Conservation (phyloP, 1,140 invertebrate genomes). For the Drosophila orena region DNA sequence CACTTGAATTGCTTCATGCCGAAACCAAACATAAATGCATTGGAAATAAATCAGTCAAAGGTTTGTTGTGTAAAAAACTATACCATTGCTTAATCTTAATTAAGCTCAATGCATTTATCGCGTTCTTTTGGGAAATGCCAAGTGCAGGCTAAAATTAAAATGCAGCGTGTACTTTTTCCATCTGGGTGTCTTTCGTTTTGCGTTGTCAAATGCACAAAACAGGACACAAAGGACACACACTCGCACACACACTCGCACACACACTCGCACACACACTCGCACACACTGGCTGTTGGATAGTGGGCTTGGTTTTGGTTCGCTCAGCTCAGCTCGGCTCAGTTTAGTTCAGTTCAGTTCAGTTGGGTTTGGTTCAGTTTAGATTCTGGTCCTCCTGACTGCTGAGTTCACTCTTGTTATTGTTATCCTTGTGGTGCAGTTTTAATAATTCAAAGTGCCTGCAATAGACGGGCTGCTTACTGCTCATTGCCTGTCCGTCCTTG, state of each 20-base stretch:
- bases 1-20: background rate
- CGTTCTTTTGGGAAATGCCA: conserved; percentile 2
- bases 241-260: too few relatives aligned
- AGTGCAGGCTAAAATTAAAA: conserved; percentile 12
- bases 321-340: background rate
- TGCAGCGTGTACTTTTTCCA: conserved; percentile 8
- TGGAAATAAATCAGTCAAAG: too few relatives aligned
- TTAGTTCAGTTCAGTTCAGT: background rate
- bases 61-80: too few relatives aligned
- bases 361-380: conserved; percentile 1
- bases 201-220: conserved; percentile 47
- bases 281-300: background rate
- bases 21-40: too few relatives aligned
- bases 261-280: conserved; percentile 31
- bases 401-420: conserved; percentile 58
- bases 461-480: conserved; percentile 55
- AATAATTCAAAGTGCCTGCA: conserved; percentile 80
- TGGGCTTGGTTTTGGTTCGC: background rate
- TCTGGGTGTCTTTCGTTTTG: conserved; percentile 21
- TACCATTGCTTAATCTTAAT: too few relatives aligned
- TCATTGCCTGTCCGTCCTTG: conserved; percentile 48
- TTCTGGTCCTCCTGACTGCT: conserved; percentile 7
- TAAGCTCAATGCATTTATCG: too few relatives aligned
- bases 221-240: conserved; percentile 41
- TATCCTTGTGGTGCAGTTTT: conserved; percentile 66